These are phyloP conservation scores for Zaprionus ghesquierei DNA, from an alignment of 1,140 invertebrate species.

Conservation along the genomic window DNA sequence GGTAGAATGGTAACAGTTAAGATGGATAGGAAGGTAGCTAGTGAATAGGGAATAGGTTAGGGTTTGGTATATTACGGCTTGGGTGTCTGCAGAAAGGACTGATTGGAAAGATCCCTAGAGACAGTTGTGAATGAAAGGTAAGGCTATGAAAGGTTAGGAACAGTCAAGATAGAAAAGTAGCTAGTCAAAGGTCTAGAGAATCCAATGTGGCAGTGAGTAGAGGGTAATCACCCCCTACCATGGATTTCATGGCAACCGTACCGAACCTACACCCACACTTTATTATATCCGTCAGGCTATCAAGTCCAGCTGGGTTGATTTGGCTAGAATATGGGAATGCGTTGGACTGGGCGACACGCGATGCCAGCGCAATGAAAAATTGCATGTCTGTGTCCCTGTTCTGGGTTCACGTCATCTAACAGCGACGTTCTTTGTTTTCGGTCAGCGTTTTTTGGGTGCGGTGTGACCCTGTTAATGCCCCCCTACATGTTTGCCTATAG, in stretches of 20 bases:
- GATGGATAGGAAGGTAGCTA: neutral
- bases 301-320: conserved; percentile 2
- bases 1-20: neutral
- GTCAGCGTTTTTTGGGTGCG: conserved; percentile 48
- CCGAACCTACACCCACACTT: neutral
- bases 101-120: no score
- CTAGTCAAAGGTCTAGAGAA: no score
- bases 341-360: conserved; percentile 41
- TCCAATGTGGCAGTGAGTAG: no score
- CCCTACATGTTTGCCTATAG: neutral
- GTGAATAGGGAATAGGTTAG: neutral
- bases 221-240: no score
- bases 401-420: conserved; percentile 23
- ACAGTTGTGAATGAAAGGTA: neutral
- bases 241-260: neutral
- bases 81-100: no score
- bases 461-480: conserved; percentile 24
- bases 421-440: conserved; percentile 42
- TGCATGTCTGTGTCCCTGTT: conserved; percentile 53
- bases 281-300: neutral
- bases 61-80: no score
- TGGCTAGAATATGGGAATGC: neutral
- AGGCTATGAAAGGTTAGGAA: neutral
- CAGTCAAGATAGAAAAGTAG: no score
- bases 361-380: conserved; percentile 68